Percentiles rank a stretch among this genome's conserved stretches.
phyloP scores from a whole-genome alignment of 2,888 invertebrate genomes.

The Campoplex nolae region DNA sequence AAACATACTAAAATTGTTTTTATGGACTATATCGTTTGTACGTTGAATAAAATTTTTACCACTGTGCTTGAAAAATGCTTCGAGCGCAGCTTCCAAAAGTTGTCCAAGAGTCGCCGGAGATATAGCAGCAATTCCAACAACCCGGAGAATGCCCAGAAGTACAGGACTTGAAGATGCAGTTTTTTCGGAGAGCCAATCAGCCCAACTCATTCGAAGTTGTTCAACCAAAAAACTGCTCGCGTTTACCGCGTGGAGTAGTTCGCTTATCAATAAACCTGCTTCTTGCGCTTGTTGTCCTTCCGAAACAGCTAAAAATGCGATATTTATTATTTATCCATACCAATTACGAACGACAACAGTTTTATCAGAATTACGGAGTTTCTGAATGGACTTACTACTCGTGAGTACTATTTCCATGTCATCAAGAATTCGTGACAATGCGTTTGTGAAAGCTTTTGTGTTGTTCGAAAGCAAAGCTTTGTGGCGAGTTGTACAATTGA shows the following conservation, averaged over 20 bases:
- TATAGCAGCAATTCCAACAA: constrained; percentile 84
- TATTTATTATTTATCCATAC: not conserved
- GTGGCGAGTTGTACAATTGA: constrained; percentile 86
- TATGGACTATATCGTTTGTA: not conserved
- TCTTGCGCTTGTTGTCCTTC: constrained; percentile 84
- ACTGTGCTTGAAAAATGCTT: constrained; percentile 86
- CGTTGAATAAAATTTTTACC: constrained; percentile 78
- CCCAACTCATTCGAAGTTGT: constrained; percentile 81
- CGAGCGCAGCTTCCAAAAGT: constrained; percentile 86
- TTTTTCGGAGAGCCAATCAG: constrained; percentile 85
- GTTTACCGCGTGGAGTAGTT: constrained; percentile 85
- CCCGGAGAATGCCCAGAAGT: constrained; percentile 85
- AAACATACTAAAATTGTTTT: not conserved
- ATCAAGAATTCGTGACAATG: constrained; percentile 85
- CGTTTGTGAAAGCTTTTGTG: constrained; percentile 84
- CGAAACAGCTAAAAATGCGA: constrained; percentile 79
- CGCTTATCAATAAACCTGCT: constrained; percentile 85
- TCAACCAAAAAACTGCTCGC: constrained; percentile 81
- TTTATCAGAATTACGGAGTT: not conserved
- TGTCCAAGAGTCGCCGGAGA: constrained; percentile 85
- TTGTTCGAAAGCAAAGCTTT: constrained; percentile 85
- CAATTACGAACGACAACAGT: not conserved
- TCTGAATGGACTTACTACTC: constrained; percentile 80
- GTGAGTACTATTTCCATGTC: constrained; percentile 86
- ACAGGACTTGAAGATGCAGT: constrained; percentile 84